Percentiles rank a stretch among this genome's conserved stretches.
Conservation (phyloP, 1,140 invertebrate species). For the Sinella curviseta region DNA sequence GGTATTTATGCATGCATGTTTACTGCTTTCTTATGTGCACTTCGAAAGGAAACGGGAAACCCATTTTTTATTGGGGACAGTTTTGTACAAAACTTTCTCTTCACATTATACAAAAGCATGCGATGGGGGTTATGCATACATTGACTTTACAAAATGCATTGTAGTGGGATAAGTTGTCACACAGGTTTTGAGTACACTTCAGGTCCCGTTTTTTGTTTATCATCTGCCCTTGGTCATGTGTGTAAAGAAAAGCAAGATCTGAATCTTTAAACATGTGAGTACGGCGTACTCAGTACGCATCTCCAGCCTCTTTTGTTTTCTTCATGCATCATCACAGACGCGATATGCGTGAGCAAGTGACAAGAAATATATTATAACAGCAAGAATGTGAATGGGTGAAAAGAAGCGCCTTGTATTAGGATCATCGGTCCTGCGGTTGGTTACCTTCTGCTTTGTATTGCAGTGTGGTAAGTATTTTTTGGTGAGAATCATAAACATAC, state of each 20-base stretch:
- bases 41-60: not conserved
- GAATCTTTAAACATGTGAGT: conserved; percentile 12
- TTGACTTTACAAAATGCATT: not conserved
- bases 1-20: not conserved
- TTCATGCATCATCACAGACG: not conserved
- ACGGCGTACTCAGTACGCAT: no score
- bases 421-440: not conserved
- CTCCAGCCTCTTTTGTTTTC: not conserved
- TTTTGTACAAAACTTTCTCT: not conserved
- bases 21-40: not conserved
- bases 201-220: not conserved
- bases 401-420: not conserved
- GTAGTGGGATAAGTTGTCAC: not conserved
- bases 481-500: conserved; percentile 16
- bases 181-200: not conserved
- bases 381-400: not conserved
- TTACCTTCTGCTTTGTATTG: not conserved
- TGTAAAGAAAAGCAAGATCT: not conserved
- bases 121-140: no score
- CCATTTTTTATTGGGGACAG: conserved; percentile 19
- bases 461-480: not conserved
- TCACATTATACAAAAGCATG: no score
- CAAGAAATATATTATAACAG: not conserved
- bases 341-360: conserved; percentile 11
- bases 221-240: not conserved